Conservation (phyloP, 2,888 invertebrate genomes). For the Eupithecia inturbata region DNA sequence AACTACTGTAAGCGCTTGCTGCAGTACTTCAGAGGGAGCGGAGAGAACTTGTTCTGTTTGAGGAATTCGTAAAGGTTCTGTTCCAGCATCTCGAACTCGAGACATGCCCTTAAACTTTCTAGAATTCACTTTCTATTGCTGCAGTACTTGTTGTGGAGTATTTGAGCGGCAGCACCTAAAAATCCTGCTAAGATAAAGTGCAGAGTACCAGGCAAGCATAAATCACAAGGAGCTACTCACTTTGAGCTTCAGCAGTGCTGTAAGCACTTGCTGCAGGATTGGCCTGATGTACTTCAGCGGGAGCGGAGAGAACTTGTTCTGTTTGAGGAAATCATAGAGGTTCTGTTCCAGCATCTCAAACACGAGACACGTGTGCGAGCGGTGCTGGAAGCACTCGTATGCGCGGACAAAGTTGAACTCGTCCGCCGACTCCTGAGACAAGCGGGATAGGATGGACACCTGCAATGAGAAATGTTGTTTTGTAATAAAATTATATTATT, state of each 20-base stretch:
- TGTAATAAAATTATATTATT: no score
- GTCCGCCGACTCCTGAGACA: conserved; percentile 98
- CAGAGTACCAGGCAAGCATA: conserved; percentile 11
- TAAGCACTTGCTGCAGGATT: conserved; percentile 98
- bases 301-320: conserved; percentile 99
- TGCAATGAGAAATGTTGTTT: conserved; percentile 54
- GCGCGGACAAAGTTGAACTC: conserved; percentile 99
- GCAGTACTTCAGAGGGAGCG: conserved; percentile 98
- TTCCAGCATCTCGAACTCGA: conserved; percentile 99
- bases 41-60: conserved; percentile 99
- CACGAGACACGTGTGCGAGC: conserved; percentile 99
- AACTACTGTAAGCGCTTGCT: conserved; percentile 92
- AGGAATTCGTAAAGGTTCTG: conserved; percentile 99
- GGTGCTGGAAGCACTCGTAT: conserved; percentile 99
- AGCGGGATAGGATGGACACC: conserved; percentile 95
- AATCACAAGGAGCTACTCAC: conserved; percentile 68
- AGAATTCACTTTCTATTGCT: no score
- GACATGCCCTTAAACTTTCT: no score
- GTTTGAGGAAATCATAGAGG: conserved; percentile 99
- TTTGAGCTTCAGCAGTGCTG: conserved; percentile 94
- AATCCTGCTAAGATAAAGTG: no score
- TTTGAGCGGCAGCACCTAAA: no score
- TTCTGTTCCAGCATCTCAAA: conserved; percentile 99
- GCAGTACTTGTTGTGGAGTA: no score
- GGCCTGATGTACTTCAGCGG: conserved; percentile 99